Base-by-base conservation (phyloP, 2,797 vertebrate genomes). In the Pseudopleuronectes americanus region DNA sequence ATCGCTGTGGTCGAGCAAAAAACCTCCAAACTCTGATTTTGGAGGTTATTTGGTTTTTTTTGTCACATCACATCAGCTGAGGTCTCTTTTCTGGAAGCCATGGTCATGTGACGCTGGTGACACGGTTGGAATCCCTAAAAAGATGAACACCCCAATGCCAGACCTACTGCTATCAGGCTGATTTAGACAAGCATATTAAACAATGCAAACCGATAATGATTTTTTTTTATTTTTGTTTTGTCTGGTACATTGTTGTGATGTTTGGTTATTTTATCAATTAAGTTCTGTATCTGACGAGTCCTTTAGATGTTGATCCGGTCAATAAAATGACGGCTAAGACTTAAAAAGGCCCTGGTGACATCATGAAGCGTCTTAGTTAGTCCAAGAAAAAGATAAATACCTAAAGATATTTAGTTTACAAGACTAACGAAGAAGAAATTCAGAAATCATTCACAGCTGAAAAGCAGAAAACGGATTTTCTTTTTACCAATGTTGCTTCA, bases 11-110 rank as follows among this genome's bases (percentile, higher is more conserved):
- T 23, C 0, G 8, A 59, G 36, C 57, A 22, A 69, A 68, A 38
- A 79, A 74, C 4, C 31, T 60, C 41, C 21, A 0, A 26, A 60
- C 65, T 74, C 58, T 4, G 22, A 16, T 67, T 64, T 64, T 57
- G 17, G 45, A 54, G 51, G 28, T 16, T 56, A 23, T 63, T 38
- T 33, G 26, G 7, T 56, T 56, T 45, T 45, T 54, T 36, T 19
- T 28, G 49, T 51, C 45, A 9, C 45, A 23, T 24, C 28, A 38
- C 16, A 31, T 55, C 54, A 62, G 26, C 26, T 24, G 49, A 43
- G 33, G 21, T 9, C 7, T 47, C 6, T n/a, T 31, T 3, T 54
- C n/a, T 43, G 16, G 19, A 61, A 61, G 21, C 48, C 6, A 22
- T 0, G 19, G 22, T 13, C 17, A 64, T 3, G 4, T 31, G 58